Evolutionary conservation across 1,140 invertebrate species (phyloP).

Genomic region (Hyphantria cunea): DNA sequence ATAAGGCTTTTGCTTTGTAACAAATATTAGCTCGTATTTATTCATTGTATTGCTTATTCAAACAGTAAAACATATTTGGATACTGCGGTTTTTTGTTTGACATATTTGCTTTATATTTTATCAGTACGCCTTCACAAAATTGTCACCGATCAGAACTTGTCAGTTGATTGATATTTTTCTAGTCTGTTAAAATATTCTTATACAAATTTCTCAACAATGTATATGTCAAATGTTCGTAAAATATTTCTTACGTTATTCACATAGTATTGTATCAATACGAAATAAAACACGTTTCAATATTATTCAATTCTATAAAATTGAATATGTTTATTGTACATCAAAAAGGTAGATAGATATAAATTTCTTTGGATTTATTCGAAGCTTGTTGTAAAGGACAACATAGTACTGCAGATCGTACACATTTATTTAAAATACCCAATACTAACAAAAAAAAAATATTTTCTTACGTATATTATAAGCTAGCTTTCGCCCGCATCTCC

Average conservation of each 20-base stretch:
- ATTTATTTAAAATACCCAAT: too few relatives aligned
- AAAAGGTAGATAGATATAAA: too few relatives aligned
- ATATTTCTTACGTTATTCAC: neutral
- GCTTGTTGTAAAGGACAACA: too few relatives aligned
- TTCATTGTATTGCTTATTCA: constrained; percentile 26
- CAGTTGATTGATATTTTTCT: constrained; percentile 18
- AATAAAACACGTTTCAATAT: neutral
- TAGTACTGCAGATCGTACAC: too few relatives aligned
- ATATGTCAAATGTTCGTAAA: neutral
- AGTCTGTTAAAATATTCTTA: constrained; percentile 15
- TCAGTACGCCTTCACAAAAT: constrained; percentile 12
- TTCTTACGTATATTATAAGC: too few relatives aligned
- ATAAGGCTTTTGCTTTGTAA: constrained; percentile 36
- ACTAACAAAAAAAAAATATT: too few relatives aligned
- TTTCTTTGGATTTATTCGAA: too few relatives aligned
- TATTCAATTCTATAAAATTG: neutral
- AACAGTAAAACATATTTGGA: constrained; percentile 9
- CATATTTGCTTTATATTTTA: constrained; percentile 8
- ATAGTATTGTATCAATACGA: neutral
- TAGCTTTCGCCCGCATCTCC: too few relatives aligned
- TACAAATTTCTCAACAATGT: constrained; percentile 5
- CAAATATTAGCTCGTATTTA: constrained; percentile 33
- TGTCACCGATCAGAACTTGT: constrained; percentile 7
- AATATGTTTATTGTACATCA: neutral
- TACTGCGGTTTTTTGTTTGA: constrained; percentile 4